Percentiles rank a stretch among this genome's conserved stretches.
Conservation (phyloP, 2,888 invertebrate genomes). For the Hypomecis punctinalis region DNA sequence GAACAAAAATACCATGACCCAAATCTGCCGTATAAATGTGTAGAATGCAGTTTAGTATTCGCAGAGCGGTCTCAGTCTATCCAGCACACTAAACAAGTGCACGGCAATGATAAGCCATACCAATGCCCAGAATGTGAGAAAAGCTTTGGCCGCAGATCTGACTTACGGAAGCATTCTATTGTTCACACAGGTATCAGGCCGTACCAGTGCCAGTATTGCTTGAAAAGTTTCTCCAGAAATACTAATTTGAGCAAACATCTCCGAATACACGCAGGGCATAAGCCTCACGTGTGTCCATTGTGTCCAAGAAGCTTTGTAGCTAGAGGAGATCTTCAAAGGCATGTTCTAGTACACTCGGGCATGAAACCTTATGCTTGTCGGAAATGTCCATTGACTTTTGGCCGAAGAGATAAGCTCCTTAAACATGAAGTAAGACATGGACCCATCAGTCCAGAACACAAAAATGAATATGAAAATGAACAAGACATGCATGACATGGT, state of each 20-base stretch:
- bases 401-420: constrained; percentile 88
- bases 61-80: constrained; percentile 86
- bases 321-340: constrained; percentile 87
- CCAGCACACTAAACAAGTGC: constrained; percentile 87
- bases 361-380: constrained; percentile 87
- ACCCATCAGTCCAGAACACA: constrained; percentile 63
- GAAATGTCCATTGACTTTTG: constrained; percentile 88
- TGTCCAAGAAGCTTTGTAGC: constrained; percentile 90
- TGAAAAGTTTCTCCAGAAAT: constrained; percentile 90
- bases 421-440: constrained; percentile 88
- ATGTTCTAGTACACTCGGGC: constrained; percentile 88
- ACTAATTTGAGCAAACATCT: constrained; percentile 91
- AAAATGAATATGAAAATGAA: constrained; percentile 62
- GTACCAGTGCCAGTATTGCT: constrained; percentile 89
- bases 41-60: constrained; percentile 86
- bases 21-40: constrained; percentile 85
- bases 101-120: constrained; percentile 89
- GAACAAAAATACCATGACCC: constrained; percentile 87
- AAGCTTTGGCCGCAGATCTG: constrained; percentile 88
- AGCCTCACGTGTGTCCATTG: constrained; percentile 89
- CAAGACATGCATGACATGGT: constrained; percentile 83
- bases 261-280: constrained; percentile 89
- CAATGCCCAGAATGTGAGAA: constrained; percentile 89
- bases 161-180: constrained; percentile 89
- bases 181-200: constrained; percentile 92